Percentiles rank a stretch among this genome's conserved stretches.
These are phyloP conservation scores for Cercopithecus mitis DNA, from an alignment of 2,797 vertebrate species.

Conservation along the genomic window DNA sequence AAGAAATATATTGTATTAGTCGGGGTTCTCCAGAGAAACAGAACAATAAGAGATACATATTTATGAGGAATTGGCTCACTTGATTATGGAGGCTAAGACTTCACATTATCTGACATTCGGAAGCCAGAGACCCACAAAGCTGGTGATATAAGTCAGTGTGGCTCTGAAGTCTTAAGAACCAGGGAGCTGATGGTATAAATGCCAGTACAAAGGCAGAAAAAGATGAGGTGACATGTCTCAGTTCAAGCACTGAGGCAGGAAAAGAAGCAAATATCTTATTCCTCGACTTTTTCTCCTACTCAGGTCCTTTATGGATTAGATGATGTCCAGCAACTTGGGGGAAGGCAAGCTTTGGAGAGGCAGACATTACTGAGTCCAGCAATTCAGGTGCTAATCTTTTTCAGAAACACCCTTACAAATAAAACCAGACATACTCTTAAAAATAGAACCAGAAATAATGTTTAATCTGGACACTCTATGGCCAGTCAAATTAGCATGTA, in stretches of 20 bases:
- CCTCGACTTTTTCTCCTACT: not conserved
- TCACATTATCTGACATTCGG: not conserved
- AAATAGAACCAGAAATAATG: not conserved
- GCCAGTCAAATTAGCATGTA: not conserved
- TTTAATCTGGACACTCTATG: not conserved
- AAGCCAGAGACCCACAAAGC: not conserved
- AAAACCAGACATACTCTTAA: no score
- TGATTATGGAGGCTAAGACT: not conserved
- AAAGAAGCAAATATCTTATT: not conserved
- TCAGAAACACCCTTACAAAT: not conserved
- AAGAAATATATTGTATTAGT: not conserved
- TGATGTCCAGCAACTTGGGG: not conserved
- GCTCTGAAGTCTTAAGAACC: not conserved
- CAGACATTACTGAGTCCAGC: not conserved
- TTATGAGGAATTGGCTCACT: not conserved
- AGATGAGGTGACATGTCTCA: not conserved
- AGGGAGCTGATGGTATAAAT: not conserved
- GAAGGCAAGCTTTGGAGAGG: not conserved
- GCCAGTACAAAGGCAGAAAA: not conserved
- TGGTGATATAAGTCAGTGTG: not conserved
- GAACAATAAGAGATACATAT: not conserved
- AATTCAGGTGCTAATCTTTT: not conserved
- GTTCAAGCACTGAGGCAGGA: not conserved
- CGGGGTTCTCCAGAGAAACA: not conserved
- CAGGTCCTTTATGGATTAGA: not conserved